These are phyloP conservation scores for Morus bassanus DNA, from an alignment of 2,797 vertebrate species.

Conservation along the genomic window DNA sequence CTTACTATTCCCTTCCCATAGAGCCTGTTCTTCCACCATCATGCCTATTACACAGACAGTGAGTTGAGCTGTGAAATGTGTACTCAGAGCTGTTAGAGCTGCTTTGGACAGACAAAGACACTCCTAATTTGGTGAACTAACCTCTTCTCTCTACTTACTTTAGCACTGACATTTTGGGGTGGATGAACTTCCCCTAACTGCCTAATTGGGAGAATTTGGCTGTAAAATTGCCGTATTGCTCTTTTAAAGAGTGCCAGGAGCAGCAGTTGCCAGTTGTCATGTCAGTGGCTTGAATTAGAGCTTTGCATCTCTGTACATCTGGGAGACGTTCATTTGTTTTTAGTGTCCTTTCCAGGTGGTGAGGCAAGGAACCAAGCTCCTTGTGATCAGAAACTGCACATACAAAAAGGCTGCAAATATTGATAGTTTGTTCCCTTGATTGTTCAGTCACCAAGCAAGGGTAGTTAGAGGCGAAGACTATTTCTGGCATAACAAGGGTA, in stretches of 20 bases:
- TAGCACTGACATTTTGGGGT: constrained; percentile 17
- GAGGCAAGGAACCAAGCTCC: neutral
- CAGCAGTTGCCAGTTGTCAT: constrained; percentile 17
- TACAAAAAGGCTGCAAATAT: neutral
- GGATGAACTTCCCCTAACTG: constrained; percentile 51
- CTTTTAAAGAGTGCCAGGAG: constrained; percentile 49
- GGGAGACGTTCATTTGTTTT: neutral
- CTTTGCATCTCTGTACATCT: neutral
- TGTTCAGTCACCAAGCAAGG: neutral
- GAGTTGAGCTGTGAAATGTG: neutral
- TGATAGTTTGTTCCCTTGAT: neutral
- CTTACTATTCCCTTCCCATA: neutral
- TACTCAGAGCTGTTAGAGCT: neutral
- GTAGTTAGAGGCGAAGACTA: constrained; percentile 12
- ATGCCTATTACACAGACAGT: fast-evolving
- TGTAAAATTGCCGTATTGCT: constrained; percentile 14
- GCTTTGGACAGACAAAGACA: neutral
- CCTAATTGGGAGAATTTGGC: constrained; percentile 49
- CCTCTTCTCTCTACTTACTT: neutral
- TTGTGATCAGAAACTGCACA: neutral
- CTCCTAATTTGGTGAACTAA: neutral
- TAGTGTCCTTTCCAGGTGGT: neutral
- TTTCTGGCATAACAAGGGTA: constrained; percentile 34
- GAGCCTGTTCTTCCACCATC: neutral
- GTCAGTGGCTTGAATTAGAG: constrained; percentile 36